Evolutionary conservation across 2,888 invertebrate species (phyloP), one percentile per base, ranked within the genome.

Genomic region (Eutolmus rufibarbis): DNA sequence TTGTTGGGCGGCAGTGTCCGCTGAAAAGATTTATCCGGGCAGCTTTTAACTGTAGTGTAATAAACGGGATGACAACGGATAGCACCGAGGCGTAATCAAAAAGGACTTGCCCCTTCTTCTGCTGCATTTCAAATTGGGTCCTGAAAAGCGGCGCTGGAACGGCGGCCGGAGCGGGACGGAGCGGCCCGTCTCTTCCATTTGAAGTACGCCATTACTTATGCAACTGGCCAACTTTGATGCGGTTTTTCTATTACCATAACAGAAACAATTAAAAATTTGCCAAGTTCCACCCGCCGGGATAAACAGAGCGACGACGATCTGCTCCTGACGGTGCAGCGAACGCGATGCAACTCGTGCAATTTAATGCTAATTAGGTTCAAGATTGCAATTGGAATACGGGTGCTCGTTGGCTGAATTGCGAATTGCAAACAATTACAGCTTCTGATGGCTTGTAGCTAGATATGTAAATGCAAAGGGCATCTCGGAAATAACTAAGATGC

Each of bases 161-260:
- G 40, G 40, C 7, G 37, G 5, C 40, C 12, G 8, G 12, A 14
- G 31, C 34, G 19, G 78, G 34, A 19, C 37, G 37, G 1, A 0
- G 37, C 37, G 37, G 37, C 40, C 12, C 46, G 56, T 57, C 37
- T 37, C 82, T 37, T 56, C 37, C 57, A 66, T 46, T 28, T 81
- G 31, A 81, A 81, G 37, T n/a, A 76, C 66, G 82, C 66, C 8
- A 37, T 34, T 57, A 57, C 66, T 82, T 57, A 82, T 82, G 82
- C 82, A 82, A 51, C 66, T 40, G 82, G 82, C 37, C 40, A 82
- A 12, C 82, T 82, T 82, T 57, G 57, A 82, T 82, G 82, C 57
- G 82, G 82, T 82, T 57, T 82, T 82, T 82, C 82, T 57, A 82
- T 82, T 82, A 82, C 56, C 82, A 82, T 82, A 82, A 82, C 82